Base-by-base conservation (phyloP, 2,888 invertebrate genomes). In the Drosophila subsilvestris region DNA sequence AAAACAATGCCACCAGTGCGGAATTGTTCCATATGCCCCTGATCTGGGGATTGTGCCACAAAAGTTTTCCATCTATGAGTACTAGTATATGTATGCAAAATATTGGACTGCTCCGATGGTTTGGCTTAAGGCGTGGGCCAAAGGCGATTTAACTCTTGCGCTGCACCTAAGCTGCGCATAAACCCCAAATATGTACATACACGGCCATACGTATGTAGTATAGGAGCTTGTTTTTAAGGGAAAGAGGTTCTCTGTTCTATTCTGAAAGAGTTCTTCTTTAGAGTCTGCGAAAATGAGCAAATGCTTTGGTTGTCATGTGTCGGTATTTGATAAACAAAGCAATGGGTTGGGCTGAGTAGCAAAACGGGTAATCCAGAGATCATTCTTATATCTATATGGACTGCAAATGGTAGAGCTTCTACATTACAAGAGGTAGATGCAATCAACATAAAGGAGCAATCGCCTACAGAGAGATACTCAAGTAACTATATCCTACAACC, bases 81-180 rank as follows among this genome's bases (percentile, higher is more conserved):
- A n/a, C n/a, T n/a, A n/a, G n/a, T n/a, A n/a, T n/a, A n/a, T n/a
- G n/a, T 76, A 75, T 68, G 79, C 83, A 76, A 83, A 83, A 83
- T 85, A 83, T 86, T 80, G 56, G 56, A 66, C 63, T 42, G 65
- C 59, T 74, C 48, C 65, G 59, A 63, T 65, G 37, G 37, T n/a
- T 37, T 37, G 65, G 63, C 66, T 42, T 77, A 72, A 56, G 68
- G 71, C 71, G 78, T 54, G 76, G 77, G 53, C 73, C 57, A 57
- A 59, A 63, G 48, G 58, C 67, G 82, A 80, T 80, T 86, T 78
- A 83, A 85, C 82, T 80, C 83, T 83, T 86, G 69, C 80, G 8
- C 50, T 42, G 70, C 14, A 12, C 50, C 22, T 80, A 83, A 83
- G 80, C 86, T 51, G 72, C 27, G 58, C 72, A 58, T 76, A 83